These are phyloP conservation scores for Dione vanillae DNA, from an alignment of 2,888 invertebrate genomes.

Conservation along the genomic window DNA sequence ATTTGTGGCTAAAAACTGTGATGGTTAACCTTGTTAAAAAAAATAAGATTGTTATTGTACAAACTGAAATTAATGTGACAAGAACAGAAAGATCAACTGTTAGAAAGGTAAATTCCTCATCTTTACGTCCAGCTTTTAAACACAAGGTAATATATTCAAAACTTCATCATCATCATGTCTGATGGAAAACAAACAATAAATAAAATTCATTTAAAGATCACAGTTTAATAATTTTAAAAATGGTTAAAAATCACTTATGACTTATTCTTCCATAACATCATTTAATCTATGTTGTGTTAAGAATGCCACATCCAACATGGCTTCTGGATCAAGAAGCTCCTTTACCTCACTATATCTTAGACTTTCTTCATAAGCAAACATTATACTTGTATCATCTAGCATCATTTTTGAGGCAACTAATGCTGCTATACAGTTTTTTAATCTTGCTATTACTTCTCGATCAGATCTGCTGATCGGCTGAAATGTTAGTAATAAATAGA, in stretches of 20 bases:
- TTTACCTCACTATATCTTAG: conserved; percentile 89
- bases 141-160: no score
- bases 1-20: no score
- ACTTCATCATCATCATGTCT: no score
- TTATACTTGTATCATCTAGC: conserved; percentile 95
- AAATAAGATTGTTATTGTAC: no score
- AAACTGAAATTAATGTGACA: no score
- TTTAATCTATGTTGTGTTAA: conserved; percentile 90
- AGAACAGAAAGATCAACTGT: no score
- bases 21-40: no score
- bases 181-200: no score
- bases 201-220: neutral
- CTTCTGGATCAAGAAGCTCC: conserved; percentile 92
- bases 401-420: conserved; percentile 94
- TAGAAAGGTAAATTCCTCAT: no score
- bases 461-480: conserved; percentile 89
- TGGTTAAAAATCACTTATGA: neutral
- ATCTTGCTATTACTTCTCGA: conserved; percentile 93
- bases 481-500: conserved; percentile 35
- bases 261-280: conserved; percentile 65
- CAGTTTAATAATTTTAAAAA: neutral
- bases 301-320: conserved; percentile 92
- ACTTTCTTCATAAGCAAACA: conserved; percentile 96
- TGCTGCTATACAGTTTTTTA: conserved; percentile 95
- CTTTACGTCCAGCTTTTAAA: no score